These are phyloP conservation scores for Malacosoma neustria DNA, from an alignment of 2,888 invertebrate species.

Conservation along the genomic window DNA sequence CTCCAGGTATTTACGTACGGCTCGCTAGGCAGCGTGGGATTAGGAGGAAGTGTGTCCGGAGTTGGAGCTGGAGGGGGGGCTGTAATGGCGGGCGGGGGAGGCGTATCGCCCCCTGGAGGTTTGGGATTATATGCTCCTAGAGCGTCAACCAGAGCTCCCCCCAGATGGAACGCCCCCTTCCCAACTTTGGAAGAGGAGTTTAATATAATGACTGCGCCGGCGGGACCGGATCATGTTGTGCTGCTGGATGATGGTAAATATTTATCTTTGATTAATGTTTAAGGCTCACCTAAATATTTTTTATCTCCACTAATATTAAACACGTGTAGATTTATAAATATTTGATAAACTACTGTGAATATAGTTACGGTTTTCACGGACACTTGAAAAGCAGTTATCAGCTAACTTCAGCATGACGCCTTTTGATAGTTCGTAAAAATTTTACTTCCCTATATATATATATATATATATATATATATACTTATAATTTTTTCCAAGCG, in stretches of 20 bases:
- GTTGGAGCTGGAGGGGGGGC: constrained; percentile 40
- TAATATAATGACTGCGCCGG: constrained; percentile 88
- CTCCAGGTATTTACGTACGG: constrained; percentile 95
- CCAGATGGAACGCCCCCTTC: constrained; percentile 92
- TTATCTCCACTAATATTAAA: too few species aligned
- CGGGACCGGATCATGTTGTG: constrained; percentile 80
- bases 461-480: too few species aligned
- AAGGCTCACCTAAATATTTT: too few species aligned
- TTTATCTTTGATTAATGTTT: constrained; percentile 6
- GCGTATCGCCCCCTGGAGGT: constrained; percentile 54
- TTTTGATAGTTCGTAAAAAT: too few species aligned
- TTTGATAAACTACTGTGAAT: too few species aligned
- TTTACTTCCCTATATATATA: too few species aligned
- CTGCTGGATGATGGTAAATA: constrained; percentile 85
- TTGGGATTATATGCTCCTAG: constrained; percentile 60
- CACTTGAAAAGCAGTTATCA: too few species aligned
- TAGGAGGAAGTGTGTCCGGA: constrained; percentile 68
- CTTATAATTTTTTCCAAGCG: too few species aligned
- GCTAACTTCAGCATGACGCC: too few species aligned
- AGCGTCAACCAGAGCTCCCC: constrained; percentile 51
- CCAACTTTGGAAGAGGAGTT: constrained; percentile 95
- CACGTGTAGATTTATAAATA: too few species aligned
- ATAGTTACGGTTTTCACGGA: too few species aligned
- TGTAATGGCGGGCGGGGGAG: constrained; percentile 39
- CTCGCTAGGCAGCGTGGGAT: constrained; percentile 83